Conservation (phyloP, 2,888 invertebrate species). For the Aporophyla lueneburgensis region DNA sequence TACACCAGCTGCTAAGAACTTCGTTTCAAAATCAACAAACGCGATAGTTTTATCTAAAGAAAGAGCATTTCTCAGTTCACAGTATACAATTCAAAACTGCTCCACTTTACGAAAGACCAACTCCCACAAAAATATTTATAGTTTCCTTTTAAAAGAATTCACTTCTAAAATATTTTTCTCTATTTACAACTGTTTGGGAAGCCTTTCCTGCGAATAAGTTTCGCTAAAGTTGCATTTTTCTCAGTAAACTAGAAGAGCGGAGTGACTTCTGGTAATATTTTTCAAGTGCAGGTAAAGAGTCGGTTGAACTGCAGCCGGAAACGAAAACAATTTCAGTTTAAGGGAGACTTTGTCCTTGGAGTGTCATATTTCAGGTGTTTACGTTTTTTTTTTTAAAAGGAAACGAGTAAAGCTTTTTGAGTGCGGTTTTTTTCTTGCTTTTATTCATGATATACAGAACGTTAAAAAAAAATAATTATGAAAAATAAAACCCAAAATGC, state of each 20-base stretch:
- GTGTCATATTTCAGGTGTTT: too few relatives aligned
- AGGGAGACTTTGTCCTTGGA: too few relatives aligned
- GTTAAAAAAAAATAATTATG: too few relatives aligned
- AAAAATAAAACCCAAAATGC: too few relatives aligned
- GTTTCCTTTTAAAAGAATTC: constrained; percentile 45
- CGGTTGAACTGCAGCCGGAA: constrained; percentile 20
- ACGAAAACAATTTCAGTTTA: constrained; percentile 27
- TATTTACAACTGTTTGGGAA: constrained; percentile 47
- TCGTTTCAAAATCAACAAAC: not conserved
- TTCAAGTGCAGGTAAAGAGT: constrained; percentile 34
- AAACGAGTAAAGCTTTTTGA: too few relatives aligned
- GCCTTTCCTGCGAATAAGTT: constrained; percentile 50
- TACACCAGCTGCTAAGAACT: not conserved
- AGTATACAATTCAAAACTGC: constrained; percentile 12
- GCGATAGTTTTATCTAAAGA: not conserved
- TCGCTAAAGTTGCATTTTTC: constrained; percentile 46
- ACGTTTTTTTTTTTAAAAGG: too few relatives aligned
- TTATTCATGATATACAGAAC: too few relatives aligned
- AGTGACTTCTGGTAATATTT: constrained; percentile 57
- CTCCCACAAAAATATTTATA: constrained; percentile 23
- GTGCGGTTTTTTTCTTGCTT: too few relatives aligned
- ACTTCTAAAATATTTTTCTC: constrained; percentile 44
- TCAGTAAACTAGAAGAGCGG: constrained; percentile 27
- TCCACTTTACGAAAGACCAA: constrained; percentile 6
- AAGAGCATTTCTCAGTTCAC: not conserved